phyloP scores from a whole-genome alignment of 2,797 vertebrate genomes.

The Falco peregrinus region DNA sequence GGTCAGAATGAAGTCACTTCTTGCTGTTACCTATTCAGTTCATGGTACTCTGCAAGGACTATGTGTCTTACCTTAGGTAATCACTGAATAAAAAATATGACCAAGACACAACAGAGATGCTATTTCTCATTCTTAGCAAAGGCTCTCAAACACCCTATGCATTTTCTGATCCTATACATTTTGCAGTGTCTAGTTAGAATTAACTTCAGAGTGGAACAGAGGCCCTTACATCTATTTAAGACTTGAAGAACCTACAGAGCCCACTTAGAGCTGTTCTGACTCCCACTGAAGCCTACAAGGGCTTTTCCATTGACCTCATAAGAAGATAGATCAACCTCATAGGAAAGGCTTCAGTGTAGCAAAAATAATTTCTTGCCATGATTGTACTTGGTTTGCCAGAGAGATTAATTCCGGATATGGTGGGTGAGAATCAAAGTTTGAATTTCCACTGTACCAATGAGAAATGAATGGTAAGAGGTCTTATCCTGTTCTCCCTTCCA shows the following conservation, averaged over 20 bases:
- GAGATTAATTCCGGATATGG: conserved; percentile 26
- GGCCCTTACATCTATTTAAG: not conserved
- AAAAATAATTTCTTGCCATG: conserved; percentile 22
- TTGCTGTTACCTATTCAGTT: not conserved
- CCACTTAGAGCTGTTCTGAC: not conserved
- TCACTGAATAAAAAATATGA: not conserved
- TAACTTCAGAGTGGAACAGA: not conserved
- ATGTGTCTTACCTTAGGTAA: not conserved
- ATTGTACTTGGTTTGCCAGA: conserved; percentile 26
- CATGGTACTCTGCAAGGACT: not conserved
- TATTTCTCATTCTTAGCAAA: not conserved
- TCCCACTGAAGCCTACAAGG: not conserved
- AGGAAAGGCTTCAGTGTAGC: conserved; percentile 8
- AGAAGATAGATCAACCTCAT: not conserved
- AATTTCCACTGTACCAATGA: not conserved
- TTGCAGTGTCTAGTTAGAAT: not conserved
- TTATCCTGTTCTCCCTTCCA: conserved; percentile 4
- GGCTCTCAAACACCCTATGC: not conserved
- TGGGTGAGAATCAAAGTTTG: not conserved
- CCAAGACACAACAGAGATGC: not conserved
- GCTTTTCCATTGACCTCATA: not conserved
- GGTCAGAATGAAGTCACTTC: not conserved
- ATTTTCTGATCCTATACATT: not conserved
- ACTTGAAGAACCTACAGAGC: not conserved
- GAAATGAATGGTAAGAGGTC: conserved; percentile 25